These are phyloP conservation scores for Saccopteryx bilineata DNA, from an alignment of 2,113 vertebrate genomes.

Conservation along the genomic window DNA sequence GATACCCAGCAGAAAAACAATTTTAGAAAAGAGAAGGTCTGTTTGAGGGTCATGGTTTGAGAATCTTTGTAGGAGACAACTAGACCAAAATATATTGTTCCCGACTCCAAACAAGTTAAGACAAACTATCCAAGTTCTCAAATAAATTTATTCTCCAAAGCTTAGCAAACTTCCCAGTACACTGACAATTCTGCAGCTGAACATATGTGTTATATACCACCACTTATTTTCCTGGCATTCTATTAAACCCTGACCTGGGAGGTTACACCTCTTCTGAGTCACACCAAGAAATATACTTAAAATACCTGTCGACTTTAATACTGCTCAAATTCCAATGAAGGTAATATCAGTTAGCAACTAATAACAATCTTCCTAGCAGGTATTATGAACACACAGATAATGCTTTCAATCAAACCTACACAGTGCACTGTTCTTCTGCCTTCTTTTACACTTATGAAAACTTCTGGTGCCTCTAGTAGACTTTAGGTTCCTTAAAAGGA, in stretches of 20 bases:
- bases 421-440: neutral
- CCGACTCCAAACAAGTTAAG: conserved; percentile 68
- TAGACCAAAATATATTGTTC: conserved; percentile 41
- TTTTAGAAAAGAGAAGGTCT: conserved; percentile 13
- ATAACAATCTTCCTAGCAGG: neutral
- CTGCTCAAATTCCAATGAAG: conserved; percentile 10
- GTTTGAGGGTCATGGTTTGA: conserved; percentile 61
- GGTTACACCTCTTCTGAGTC: conserved; percentile 25
- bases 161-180: conserved; percentile 15
- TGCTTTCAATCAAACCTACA: neutral
- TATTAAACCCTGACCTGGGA: conserved; percentile 49
- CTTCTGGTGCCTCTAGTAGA: neutral
- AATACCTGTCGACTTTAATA: neutral
- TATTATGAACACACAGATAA: neutral
- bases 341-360: conserved; percentile 5
- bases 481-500: conserved; percentile 42
- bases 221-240: conserved; percentile 33
- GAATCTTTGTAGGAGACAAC: conserved; percentile 62
- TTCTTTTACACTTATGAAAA: neutral
- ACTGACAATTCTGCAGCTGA: conserved; percentile 29
- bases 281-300: conserved; percentile 37
- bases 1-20: conserved; percentile 48
- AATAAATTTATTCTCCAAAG: conserved; percentile 59
- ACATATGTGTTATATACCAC: neutral
- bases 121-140: conserved; percentile 50